Evolutionary conservation across 2,888 invertebrate genomes (phyloP), one percentile per base, ranked within the genome.

Genomic region (Parelbella ahira): DNA sequence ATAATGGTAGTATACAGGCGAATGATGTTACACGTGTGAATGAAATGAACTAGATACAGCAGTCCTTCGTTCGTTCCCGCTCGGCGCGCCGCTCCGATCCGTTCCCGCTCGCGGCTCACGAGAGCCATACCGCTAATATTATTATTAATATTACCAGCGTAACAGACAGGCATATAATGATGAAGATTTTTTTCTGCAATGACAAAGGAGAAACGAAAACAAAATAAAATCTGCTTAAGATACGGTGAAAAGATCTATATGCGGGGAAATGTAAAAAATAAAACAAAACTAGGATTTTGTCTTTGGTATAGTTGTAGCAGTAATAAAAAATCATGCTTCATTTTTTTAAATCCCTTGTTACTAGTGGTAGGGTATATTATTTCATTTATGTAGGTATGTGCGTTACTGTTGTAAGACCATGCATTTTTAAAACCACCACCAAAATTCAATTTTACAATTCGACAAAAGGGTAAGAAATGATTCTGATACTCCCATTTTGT

Each of bases 171-270:
- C 94, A 94, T 90, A 94, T 91, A 86, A 93, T 90, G 91, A 94
- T 93, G 91, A 93, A 91, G 91, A 94, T 93, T 91, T 93, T 92
- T 93, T 94, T 94, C 94, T 94, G 94, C 77, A 91, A 93, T 88
- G 84, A 89, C 75, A 91, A 89, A 88, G 73, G 82, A 80, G 69
- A 88, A 86, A 78, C 63, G 70, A 83, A 81, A 81, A 79, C 59
- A 71, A 86, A 88, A 82, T 80, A 81, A 83, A 84, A 74, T 48
- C 23, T 33, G 48, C 38, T 13, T 9, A 11, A 21, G n/a, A 7
- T 15, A 29, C 7, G 9, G 4, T 28, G 4, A 15, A 8, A 28
- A 28, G 7, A 4, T n/a, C 4, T 15, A 4, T 2, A 3, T 15
- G 4, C 2, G 15, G 15, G 15, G 2, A 4, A 2, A 15, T 15